A percentile compares a stretch with the other conserved stretches of the same genome.
phyloP scores from a whole-genome alignment of 2,113 vertebrate species.

The Tetraodon nigroviridis region DNA sequence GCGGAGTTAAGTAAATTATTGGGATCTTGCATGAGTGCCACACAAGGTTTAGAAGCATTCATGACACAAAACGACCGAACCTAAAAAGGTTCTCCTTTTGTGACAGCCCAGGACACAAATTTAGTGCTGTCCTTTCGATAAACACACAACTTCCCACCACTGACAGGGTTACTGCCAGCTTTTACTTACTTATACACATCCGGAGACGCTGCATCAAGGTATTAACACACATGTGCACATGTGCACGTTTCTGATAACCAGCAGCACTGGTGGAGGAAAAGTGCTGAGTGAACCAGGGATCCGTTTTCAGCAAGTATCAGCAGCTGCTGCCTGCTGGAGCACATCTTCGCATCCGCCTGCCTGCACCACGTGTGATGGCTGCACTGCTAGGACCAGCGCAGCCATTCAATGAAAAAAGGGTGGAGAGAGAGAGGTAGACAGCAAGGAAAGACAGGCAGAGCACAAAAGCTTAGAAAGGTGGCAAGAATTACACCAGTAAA shows the following conservation, averaged over 20 bases:
- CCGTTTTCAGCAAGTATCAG: constrained; percentile 98
- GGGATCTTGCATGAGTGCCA: not conserved
- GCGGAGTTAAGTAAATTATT: no score
- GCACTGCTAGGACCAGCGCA: constrained; percentile 81
- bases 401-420: constrained; percentile 85
- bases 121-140: no score
- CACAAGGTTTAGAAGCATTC: not conserved
- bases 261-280: constrained; percentile 80
- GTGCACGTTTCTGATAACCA: constrained; percentile 85
- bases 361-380: constrained; percentile 92
- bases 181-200: no score
- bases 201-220: no score
- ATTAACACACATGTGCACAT: constrained; percentile 2
- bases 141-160: no score
- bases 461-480: constrained; percentile 23
- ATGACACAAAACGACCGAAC: no score
- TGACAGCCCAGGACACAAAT: no score
- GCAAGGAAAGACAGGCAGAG: constrained; percentile 33
- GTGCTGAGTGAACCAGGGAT: constrained; percentile 88
- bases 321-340: constrained; percentile 90
- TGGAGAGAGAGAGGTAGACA: constrained; percentile 37
- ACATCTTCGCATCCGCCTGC: constrained; percentile 77
- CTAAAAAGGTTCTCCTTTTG: no score
- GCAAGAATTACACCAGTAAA: constrained; percentile 69
- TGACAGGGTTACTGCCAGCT: no score